Conservation (phyloP, 2,113 vertebrate genomes). For the Lamprotornis superbus region DNA sequence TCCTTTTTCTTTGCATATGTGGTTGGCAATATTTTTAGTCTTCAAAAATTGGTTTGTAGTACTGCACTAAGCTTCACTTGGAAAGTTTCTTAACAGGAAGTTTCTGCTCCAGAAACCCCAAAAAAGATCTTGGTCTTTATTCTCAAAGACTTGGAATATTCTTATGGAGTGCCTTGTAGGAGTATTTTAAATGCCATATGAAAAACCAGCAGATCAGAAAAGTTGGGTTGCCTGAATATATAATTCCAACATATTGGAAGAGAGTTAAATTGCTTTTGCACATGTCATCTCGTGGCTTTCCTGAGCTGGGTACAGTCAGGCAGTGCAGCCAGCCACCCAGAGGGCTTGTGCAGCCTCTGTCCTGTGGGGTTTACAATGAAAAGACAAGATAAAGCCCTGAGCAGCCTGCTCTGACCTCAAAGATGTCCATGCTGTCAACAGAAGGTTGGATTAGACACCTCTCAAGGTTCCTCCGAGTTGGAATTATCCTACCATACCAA, state of each 20-base stretch:
- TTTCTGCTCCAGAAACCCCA: neutral
- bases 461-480: neutral
- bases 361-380: neutral
- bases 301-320: neutral
- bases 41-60: neutral
- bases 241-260: neutral
- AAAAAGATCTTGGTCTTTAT: neutral
- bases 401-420: neutral
- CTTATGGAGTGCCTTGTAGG: accelerated
- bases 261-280: neutral
- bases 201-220: neutral
- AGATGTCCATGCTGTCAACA: neutral
- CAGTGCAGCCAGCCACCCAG: neutral
- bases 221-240: neutral
- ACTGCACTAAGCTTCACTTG: neutral
- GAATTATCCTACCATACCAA: neutral
- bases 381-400: neutral
- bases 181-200: neutral
- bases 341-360: neutral
- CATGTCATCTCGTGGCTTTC: accelerated
- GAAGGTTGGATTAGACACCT: neutral
- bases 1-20: neutral
- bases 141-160: neutral
- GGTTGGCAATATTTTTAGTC: neutral
- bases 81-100: neutral